phyloP scores from a whole-genome alignment of 2,113 vertebrate species.

The Bambusicola thoracicus region DNA sequence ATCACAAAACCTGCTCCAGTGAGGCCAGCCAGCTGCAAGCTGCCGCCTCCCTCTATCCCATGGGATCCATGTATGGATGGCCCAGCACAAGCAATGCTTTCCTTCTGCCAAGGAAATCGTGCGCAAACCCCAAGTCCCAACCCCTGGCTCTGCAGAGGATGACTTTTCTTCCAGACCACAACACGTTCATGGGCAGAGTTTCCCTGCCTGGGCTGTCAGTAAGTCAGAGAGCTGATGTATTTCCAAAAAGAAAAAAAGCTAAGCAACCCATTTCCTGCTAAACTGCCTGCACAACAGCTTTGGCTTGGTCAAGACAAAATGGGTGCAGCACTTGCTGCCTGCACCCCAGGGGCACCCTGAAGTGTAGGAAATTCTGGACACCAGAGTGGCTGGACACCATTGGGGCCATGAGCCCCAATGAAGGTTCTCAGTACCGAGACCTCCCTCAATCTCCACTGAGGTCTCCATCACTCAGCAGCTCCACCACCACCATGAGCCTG shows the following conservation, averaged over 20 bases:
- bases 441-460: not conserved
- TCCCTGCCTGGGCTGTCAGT: not conserved
- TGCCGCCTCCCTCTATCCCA: not conserved
- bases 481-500: accelerated
- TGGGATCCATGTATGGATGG: not conserved
- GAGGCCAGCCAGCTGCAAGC: not conserved
- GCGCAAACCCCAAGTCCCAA: not conserved
- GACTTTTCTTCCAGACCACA: not conserved
- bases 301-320: not conserved
- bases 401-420: not conserved
- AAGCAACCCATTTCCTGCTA: not conserved
- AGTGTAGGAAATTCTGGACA: not conserved
- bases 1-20: accelerated
- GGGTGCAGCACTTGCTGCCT: not conserved
- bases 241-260: not conserved
- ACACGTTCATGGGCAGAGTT: not conserved
- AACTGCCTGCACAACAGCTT: not conserved
- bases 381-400: not conserved
- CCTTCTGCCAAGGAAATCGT: not conserved
- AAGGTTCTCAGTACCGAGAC: not conserved
- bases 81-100: not conserved
- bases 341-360: not conserved
- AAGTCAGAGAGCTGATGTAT: not conserved
- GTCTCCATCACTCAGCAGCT: not conserved
- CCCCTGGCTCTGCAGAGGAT: not conserved